Evolutionary conservation across 2,113 vertebrate species (phyloP), one percentile per base, ranked within the genome.

Genomic region (Hylia prasina): DNA sequence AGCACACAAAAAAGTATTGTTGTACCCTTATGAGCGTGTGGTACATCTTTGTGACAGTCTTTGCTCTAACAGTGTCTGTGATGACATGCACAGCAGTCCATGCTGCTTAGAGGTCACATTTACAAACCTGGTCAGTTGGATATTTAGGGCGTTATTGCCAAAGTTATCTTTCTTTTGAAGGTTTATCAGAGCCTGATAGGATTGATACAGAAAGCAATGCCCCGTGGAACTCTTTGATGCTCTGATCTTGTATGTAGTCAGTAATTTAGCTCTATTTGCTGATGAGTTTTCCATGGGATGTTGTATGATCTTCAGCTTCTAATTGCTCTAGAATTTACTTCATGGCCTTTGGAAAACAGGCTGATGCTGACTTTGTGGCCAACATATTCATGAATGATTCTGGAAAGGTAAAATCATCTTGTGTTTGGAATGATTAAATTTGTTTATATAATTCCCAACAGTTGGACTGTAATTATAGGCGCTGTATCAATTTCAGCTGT

Each of bases 11-110:
- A 60, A 71, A 25, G 13, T 25, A 11, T 33, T 53, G 3, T 77
- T 23, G 15, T 25, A 48, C 3, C 0, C 9, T 37, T 39, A 2
- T 10, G 64, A 28, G 18, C 53, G 11, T 1, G 2, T 37, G 58
- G 37, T 44, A 9, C 19, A 15, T 53, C 33, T 77, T 15, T 75
- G 33, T 28, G 33, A n/a, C n/a, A n/a, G 24, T 37, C 28, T 73
- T 84, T 10, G 8, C 37, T 92, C 24, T 40, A 31, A 50, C 37
- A 57, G 16, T 56, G 14, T 17, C n/a, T 27, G 14, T 13, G 4
- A 3, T 1, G 13, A 30, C 9, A 2, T 3, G 45, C 22, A 22
- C 24, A 20, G 17, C 47, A 18, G n/a, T 31, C n/a, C 15, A 6
- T 82, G 33, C 61, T 63, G 5, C 45, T 61, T 84, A 50, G n/a